Percentiles rank a stretch among this genome's conserved stretches.
Conservation (phyloP, 2,888 invertebrate genomes). For the Epicampocera succincta region DNA sequence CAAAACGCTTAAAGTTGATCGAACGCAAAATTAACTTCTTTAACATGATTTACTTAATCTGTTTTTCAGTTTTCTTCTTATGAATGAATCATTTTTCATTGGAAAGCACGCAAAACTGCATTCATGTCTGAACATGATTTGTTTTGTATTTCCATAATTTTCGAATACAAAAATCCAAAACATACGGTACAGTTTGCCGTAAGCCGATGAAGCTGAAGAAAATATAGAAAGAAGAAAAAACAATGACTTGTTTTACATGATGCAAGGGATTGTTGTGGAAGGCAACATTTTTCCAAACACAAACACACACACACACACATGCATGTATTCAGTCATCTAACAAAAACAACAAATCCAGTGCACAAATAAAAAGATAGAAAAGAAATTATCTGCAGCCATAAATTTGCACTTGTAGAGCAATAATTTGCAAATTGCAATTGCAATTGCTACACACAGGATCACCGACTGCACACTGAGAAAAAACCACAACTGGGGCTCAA, state of each 20-base stretch:
- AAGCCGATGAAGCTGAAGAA: constrained; percentile 12
- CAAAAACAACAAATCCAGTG: not conserved
- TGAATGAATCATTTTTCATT: constrained; percentile 18
- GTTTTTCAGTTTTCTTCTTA: not conserved
- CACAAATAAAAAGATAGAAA: constrained; percentile 41
- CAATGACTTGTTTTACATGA: constrained; percentile 59
- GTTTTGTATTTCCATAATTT: constrained; percentile 37
- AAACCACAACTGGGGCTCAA: not conserved
- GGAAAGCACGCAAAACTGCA: not conserved
- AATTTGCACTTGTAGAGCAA: constrained; percentile 66
- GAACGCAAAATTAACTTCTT: constrained; percentile 43
- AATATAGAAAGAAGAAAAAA: not conserved
- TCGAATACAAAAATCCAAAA: constrained; percentile 10
- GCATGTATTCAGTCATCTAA: not conserved
- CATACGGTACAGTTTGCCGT: constrained; percentile 7
- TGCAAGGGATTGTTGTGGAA: constrained; percentile 52
- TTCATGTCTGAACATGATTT: constrained; percentile 6
- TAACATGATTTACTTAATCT: constrained; percentile 41
- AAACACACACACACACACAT: not conserved
- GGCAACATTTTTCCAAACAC: constrained; percentile 20
- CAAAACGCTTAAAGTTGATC: constrained; percentile 21
- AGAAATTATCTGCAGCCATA: constrained; percentile 62
- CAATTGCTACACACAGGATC: constrained; percentile 41
- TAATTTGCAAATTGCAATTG: constrained; percentile 51
- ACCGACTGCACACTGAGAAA: constrained; percentile 15